These are phyloP conservation scores for Drosophila recens DNA, from an alignment of 2,888 invertebrate genomes.

Conservation along the genomic window DNA sequence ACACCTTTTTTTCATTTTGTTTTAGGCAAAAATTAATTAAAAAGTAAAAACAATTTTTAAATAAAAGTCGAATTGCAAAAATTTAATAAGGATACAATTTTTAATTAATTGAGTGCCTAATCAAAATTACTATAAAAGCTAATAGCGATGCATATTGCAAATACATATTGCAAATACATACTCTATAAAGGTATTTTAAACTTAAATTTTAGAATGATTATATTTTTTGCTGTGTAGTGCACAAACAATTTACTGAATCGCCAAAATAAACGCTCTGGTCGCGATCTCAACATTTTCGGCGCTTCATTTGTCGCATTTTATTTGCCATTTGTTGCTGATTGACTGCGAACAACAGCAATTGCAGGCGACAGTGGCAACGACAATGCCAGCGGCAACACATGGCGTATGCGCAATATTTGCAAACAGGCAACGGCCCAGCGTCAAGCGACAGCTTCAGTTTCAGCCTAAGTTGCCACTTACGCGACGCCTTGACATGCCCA, in stretches of 20 bases:
- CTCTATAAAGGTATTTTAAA: background rate
- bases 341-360: constrained; percentile 52
- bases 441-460: constrained; percentile 25
- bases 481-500: constrained; percentile 78
- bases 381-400: constrained; percentile 23
- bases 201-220: background rate
- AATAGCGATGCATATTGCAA: no score
- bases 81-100: no score
- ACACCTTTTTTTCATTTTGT: no score
- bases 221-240: background rate
- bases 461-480: constrained; percentile 44
- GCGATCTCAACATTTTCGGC: constrained; percentile 54
- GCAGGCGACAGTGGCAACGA: background rate
- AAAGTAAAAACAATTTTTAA: no score
- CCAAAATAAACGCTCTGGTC: constrained; percentile 33
- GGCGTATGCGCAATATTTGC: constrained; percentile 76
- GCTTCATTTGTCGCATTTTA: constrained; percentile 59
- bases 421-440: constrained; percentile 24
- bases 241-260: constrained; percentile 12
- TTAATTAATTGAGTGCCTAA: no score
- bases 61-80: no score
- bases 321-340: constrained; percentile 58
- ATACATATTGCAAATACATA: no score
- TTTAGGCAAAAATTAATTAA: no score
- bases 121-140: no score